Percentiles rank a stretch among this genome's conserved stretches.
phyloP scores from a whole-genome alignment of 2,888 invertebrate genomes.

The Tipula vernalis region DNA sequence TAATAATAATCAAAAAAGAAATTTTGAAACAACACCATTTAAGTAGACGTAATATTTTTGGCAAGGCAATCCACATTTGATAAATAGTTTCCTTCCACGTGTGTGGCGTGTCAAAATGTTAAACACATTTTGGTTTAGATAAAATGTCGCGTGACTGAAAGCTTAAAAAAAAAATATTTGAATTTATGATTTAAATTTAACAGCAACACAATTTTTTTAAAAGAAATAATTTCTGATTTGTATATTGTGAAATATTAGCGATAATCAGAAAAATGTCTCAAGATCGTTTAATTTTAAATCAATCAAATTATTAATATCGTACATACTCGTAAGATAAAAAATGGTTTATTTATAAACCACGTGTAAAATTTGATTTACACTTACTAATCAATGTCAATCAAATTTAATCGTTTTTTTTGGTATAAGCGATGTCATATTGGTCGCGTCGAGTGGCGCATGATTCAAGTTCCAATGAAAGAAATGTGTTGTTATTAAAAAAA shows the following conservation, averaged over 20 bases:
- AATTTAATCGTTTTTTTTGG: background rate
- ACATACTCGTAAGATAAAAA: background rate
- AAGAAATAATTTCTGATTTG: background rate
- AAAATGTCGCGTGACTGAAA: background rate
- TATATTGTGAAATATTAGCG: background rate
- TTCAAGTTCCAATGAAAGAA: background rate
- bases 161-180: background rate
- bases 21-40: background rate
- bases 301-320: background rate
- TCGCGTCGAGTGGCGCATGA: background rate
- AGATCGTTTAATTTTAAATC: background rate
- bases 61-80: background rate
- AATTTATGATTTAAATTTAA: background rate
- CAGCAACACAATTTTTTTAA: background rate
- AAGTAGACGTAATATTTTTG: background rate
- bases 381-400: background rate
- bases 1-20: no score
- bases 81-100: background rate
- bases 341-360: background rate
- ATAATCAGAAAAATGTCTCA: background rate
- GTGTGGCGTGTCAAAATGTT: background rate
- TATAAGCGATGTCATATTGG: background rate
- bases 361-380: background rate
- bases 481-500: background rate
- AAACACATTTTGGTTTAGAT: background rate